Evolutionary conservation across 2,888 invertebrate genomes (phyloP), one percentile per base, ranked within the genome.

Genomic region (Agonopterix heracliana): DNA sequence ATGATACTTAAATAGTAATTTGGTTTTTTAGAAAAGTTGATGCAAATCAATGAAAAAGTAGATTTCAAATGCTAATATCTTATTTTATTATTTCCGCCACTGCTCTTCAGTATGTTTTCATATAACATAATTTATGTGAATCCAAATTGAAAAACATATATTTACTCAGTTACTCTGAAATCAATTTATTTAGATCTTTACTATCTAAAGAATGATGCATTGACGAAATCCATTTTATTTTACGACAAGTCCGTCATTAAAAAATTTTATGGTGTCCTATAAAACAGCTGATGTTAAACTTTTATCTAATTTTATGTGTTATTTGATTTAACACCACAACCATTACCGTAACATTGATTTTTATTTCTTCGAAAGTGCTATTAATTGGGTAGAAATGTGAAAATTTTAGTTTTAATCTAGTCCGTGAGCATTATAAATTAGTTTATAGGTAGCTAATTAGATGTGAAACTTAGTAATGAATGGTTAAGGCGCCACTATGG

Each of bases 191-290:
- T 26, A 26, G 26, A 26, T 26, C 26, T 26, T 26, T 26, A 26
- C 26, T 26, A 26, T 26, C 26, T 26, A 7, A 38, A 9, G 47
- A 50, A 53, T 57, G 55, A 54, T 56, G 49, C 52, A 58, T 56
- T 54, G 53, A 54, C 52, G 49, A 54, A 63, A 58, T 61, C 59
- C 47, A 61, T 55, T 60, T 55, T 50, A 53, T 51, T 26, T 63
- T 59, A 63, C 54, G 55, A 56, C 55, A 48, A 53, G 55, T 47
- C 54, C 49, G 55, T 57, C 61, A 55, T 61, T 62, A 62, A 63
- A 64, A 56, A 36, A 34, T 60, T 66, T 64, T 55, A 66, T 60
- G 55, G 50, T 44, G 41, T 34, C 54, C 54, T 45, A 54, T 53
- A 52, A 51, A 54, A 49, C 44, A 52, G 47, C 34, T 41, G 26